phyloP scores from a whole-genome alignment of 2,888 invertebrate genomes.

The Drosophila barbarae region DNA sequence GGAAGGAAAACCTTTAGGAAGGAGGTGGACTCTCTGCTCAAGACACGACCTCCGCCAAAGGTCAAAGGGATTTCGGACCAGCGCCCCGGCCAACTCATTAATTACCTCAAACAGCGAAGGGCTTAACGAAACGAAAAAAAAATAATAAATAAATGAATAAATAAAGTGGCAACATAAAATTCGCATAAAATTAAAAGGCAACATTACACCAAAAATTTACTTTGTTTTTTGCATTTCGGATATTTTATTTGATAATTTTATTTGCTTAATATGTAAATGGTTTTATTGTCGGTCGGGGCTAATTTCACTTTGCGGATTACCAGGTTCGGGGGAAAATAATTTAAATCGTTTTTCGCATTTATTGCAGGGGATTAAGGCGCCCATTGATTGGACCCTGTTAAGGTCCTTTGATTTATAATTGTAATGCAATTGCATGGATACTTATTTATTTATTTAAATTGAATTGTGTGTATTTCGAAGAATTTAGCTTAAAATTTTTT shows the following conservation, averaged over 20 bases:
- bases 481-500: slow-evolving; percentile 5
- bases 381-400: slow-evolving; percentile 17
- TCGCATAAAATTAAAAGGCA: slow-evolving; percentile 38
- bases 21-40: slow-evolving; percentile 16
- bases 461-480: neutral
- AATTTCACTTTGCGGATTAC: slow-evolving; percentile 42
- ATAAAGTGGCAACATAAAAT: slow-evolving; percentile 21
- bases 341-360: slow-evolving; percentile 27
- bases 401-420: slow-evolving; percentile 33
- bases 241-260: slow-evolving; percentile 45
- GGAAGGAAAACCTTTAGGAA: neutral
- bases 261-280: slow-evolving; percentile 42
- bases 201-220: slow-evolving; percentile 22
- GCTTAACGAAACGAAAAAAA: neutral
- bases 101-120: slow-evolving; percentile 37
- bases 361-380: neutral
- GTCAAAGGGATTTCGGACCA: slow-evolving; percentile 36
- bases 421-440: slow-evolving; percentile 12
- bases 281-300: slow-evolving; percentile 23
- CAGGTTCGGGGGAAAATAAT: slow-evolving; percentile 10
- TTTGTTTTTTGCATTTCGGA: slow-evolving; percentile 45
- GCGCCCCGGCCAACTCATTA: slow-evolving; percentile 36
- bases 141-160: neutral
- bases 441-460: slow-evolving; percentile 20
- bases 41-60: slow-evolving; percentile 45